Percentiles rank a stretch among this genome's conserved stretches.
These are phyloP conservation scores for Tokudaia muenninki DNA, from an alignment of 2,797 vertebrate genomes.

Conservation along the genomic window DNA sequence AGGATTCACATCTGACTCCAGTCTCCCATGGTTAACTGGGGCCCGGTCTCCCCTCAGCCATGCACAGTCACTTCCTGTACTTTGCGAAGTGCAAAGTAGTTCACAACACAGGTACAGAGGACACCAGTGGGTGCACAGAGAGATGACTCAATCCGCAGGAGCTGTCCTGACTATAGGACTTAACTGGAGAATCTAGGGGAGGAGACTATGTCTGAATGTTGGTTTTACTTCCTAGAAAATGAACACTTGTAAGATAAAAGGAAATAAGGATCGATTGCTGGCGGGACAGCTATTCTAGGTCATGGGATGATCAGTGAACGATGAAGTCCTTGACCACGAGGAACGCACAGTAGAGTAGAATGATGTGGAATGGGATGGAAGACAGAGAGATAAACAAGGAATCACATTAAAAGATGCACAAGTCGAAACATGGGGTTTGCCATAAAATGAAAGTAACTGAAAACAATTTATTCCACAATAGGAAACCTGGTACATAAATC, in stretches of 20 bases:
- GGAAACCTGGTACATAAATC: background rate
- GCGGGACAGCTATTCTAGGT: background rate
- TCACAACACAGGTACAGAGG: background rate
- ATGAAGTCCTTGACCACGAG: background rate
- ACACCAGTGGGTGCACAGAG: background rate
- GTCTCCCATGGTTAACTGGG: no score
- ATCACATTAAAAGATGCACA: background rate
- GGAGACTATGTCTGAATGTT: background rate
- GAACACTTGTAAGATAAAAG: background rate
- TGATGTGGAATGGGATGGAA: fast-evolving
- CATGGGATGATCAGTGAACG: background rate
- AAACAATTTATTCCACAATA: background rate
- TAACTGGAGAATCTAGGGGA: background rate
- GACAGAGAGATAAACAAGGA: constrained; percentile 21
- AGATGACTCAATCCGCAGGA: background rate
- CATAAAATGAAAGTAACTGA: constrained; percentile 24
- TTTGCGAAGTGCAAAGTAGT: no score
- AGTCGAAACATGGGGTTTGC: background rate
- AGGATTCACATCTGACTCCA: no score
- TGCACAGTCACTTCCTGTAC: no score
- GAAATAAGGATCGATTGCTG: background rate
- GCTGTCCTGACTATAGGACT: background rate
- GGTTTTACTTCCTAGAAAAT: background rate
- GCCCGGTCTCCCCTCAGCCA: no score
- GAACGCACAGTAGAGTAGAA: background rate